phyloP scores from a whole-genome alignment of 35 echinoderm and acorn worm species.

The Holothuria glaberrima region DNA sequence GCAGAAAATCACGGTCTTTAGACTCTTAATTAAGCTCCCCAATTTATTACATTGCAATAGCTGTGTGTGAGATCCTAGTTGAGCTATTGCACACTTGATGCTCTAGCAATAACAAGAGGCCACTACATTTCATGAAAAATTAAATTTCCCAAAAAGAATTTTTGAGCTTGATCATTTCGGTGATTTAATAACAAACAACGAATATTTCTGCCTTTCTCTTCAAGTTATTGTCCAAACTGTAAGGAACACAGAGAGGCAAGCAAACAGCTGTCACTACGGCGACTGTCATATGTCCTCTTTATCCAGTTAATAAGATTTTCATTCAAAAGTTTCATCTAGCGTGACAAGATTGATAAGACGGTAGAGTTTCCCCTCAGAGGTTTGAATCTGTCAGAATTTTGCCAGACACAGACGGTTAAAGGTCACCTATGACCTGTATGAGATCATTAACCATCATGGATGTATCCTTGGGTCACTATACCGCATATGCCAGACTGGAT shows the following conservation, averaged over 20 bases:
- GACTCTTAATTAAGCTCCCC: no score
- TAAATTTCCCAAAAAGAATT: no score
- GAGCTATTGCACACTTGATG: no score
- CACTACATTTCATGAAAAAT: no score
- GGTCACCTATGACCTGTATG: conserved; percentile 89
- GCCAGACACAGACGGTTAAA: conserved; percentile 53
- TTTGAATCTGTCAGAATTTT: conserved; percentile 82
- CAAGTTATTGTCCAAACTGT: conserved; percentile 95
- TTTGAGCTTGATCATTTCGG: no score
- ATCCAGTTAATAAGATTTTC: conserved; percentile 96
- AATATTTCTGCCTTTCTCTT: not conserved
- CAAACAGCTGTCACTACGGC: conserved; percentile 92
- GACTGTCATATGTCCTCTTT: conserved; percentile 83
- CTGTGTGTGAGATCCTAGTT: no score
- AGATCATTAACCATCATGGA: conserved; percentile 95
- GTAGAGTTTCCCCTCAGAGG: conserved; percentile 83
- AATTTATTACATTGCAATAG: no score
- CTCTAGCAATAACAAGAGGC: no score
- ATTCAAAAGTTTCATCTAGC: conserved; percentile 92
- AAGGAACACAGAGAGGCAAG: conserved; percentile 96
- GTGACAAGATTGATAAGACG: conserved; percentile 98
- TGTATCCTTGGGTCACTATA: conserved; percentile 95
- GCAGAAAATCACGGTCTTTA: no score
- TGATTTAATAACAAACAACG: not conserved
- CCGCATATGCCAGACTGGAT: conserved; percentile 68